Conservation (phyloP, 2,797 vertebrate genomes). For the Coreius guichenoti region DNA sequence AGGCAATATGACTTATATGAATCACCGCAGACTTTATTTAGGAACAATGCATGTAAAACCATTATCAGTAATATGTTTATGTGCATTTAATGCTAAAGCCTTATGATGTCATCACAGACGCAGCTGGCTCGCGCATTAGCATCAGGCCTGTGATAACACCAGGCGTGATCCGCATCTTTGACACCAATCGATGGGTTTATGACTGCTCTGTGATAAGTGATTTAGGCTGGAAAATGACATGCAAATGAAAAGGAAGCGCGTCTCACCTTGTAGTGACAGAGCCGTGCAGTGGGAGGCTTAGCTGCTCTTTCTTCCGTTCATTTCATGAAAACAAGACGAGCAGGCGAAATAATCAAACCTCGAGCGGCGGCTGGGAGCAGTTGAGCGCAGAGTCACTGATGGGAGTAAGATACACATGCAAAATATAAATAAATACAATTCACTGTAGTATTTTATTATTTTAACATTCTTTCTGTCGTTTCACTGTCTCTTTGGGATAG, state of each 20-base stretch:
- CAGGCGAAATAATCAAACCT: slow-evolving; percentile 59
- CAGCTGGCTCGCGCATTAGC: slow-evolving; percentile 37
- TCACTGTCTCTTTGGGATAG: neutral
- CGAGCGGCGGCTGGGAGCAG: neutral
- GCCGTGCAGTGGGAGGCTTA: slow-evolving; percentile 50
- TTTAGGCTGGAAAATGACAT: slow-evolving; percentile 12
- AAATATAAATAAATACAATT: neutral
- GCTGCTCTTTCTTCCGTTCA: slow-evolving; percentile 52
- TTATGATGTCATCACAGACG: slow-evolving; percentile 35
- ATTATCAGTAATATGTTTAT: neutral
- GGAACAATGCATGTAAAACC: neutral
- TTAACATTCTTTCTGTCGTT: neutral
- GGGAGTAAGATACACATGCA: too few relatives aligned
- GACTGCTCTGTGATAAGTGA: neutral
- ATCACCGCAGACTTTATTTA: neutral
- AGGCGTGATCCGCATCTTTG: neutral
- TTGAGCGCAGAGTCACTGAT: slow-evolving; percentile 58
- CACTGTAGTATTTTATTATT: neutral
- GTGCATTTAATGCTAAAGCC: slow-evolving; percentile 14
- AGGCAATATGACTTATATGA: neutral
- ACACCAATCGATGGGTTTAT: neutral
- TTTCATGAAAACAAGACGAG: slow-evolving; percentile 72
- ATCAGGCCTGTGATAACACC: slow-evolving; percentile 29
- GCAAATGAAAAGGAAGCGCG: neutral
- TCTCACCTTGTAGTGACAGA: slow-evolving; percentile 70